Conservation (phyloP, 2,888 invertebrate species). For the Chrysodeixis includens region DNA sequence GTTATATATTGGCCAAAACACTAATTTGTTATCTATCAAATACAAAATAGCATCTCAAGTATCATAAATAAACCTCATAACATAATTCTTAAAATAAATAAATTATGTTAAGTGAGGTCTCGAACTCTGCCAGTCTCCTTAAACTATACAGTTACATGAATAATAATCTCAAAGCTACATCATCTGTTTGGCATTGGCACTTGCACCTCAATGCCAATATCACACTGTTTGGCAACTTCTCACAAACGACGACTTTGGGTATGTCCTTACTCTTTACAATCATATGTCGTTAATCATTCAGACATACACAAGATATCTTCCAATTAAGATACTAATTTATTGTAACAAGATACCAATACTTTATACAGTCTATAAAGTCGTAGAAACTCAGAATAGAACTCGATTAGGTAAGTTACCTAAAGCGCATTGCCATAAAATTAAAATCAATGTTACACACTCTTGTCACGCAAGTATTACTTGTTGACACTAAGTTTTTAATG, state of each 20-base stretch:
- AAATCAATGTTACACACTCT: neutral
- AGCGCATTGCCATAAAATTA: neutral
- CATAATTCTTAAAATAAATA: neutral
- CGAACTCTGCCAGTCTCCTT: neutral
- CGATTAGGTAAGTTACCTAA: neutral
- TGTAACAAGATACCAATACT: no score
- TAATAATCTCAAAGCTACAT: conserved; percentile 1
- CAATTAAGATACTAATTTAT: no score
- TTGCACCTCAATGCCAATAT: conserved; percentile 42
- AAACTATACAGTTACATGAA: neutral
- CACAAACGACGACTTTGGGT: conserved; percentile 19
- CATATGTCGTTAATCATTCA: conserved; percentile 3
- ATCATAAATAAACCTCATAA: neutral
- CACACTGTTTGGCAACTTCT: conserved; percentile 23
- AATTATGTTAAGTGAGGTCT: neutral
- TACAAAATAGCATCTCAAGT: no score
- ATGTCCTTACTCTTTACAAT: conserved; percentile 43
- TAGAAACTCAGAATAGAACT: conserved; percentile 25
- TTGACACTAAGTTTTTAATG: conserved; percentile 10
- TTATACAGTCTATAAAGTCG: conserved; percentile 18
- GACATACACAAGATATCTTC: no score
- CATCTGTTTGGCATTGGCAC: conserved; percentile 31
- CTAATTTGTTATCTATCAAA: no score
- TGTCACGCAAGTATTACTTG: neutral
- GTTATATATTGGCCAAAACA: no score